Evolutionary conservation across 1,140 invertebrate species (phyloP).

Genomic region (Araneus ventricosus): DNA sequence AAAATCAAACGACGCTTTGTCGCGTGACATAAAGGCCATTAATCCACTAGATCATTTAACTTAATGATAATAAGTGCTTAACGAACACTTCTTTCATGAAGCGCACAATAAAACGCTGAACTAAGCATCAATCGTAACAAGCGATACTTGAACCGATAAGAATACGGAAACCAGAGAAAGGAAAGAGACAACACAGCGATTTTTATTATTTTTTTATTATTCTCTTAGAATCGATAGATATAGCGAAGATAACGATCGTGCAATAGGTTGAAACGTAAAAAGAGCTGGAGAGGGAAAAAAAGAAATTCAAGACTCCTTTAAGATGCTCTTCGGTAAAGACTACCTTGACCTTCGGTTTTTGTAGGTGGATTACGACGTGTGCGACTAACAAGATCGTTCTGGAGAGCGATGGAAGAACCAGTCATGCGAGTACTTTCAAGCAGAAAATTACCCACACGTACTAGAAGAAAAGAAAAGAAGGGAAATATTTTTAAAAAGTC

Average conservation of each 20-base stretch:
- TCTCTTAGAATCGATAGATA: conserved; percentile 28
- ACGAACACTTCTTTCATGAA: not conserved
- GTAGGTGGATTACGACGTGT: conserved; percentile 28
- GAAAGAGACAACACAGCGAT: not conserved
- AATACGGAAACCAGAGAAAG: not conserved
- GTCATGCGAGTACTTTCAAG: not conserved
- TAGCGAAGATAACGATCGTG: not conserved
- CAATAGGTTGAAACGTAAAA: not conserved
- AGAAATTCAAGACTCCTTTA: not conserved
- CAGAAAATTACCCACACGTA: not conserved
- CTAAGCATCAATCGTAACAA: not conserved
- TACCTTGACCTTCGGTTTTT: conserved; percentile 22
- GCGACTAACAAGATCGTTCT: not conserved
- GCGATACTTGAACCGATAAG: not conserved
- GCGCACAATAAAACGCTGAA: not conserved
- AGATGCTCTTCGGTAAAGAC: not conserved
- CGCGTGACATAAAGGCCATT: not conserved
- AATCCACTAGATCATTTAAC: not conserved
- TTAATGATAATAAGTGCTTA: not conserved
- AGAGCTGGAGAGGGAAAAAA: not conserved
- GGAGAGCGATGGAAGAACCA: not conserved
- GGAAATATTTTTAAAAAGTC: not conserved
- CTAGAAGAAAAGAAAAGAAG: not conserved
- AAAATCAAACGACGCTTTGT: not conserved
- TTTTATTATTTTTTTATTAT: not conserved